phyloP scores from a whole-genome alignment of 2,888 invertebrate species.

The Lochmaea crataegi region DNA sequence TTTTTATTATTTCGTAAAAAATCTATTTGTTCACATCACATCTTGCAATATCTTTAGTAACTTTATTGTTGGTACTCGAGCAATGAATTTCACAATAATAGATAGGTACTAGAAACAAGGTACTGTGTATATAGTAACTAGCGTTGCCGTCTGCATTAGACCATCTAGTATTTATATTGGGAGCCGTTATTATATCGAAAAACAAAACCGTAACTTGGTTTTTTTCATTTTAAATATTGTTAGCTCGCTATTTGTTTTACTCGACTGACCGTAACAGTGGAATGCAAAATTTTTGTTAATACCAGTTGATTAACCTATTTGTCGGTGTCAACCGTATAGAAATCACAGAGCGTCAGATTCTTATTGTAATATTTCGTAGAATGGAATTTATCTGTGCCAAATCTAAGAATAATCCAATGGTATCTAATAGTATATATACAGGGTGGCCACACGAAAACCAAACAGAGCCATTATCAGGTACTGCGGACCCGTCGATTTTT shows the following conservation, averaged over 20 bases:
- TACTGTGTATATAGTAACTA: neutral
- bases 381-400: too few relatives aligned
- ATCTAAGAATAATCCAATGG: too few relatives aligned
- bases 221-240: constrained; percentile 8
- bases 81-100: constrained; percentile 9
- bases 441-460: too few relatives aligned
- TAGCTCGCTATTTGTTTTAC: constrained; percentile 13
- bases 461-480: too few relatives aligned
- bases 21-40: constrained; percentile 1
- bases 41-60: constrained; percentile 10
- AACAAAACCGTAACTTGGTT: neutral
- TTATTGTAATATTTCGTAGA: neutral
- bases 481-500: too few relatives aligned
- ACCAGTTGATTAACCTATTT: constrained; percentile 1
- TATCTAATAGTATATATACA: too few relatives aligned
- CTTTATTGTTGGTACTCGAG: neutral
- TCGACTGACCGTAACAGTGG: constrained; percentile 9
- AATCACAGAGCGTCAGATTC: neutral
- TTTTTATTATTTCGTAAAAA: neutral
- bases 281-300: constrained; percentile 11
- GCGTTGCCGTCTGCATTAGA: neutral
- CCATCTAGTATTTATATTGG: constrained; percentile 1
- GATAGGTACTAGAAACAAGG: neutral
- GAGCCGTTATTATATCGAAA: constrained; percentile 9
- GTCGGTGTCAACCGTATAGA: neutral